Base-by-base conservation (phyloP, 2,113 vertebrate species). In the Numida meleagris region DNA sequence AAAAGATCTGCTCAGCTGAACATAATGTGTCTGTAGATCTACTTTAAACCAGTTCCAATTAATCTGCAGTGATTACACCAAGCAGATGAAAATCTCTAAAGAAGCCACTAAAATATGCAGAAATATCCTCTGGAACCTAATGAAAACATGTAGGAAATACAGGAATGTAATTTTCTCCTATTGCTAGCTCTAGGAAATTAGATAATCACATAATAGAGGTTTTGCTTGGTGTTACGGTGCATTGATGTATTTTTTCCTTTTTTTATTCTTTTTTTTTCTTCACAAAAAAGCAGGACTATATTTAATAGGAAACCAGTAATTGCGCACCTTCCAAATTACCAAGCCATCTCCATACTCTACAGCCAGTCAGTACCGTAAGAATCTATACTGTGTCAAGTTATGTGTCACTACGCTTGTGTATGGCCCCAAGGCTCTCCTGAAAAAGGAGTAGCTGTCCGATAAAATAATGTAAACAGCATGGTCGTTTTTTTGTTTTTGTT, bases 251-350 rank as follows among this genome's bases (percentile, higher is more conserved):
- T 36, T 59, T 34, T 59, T 4, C 20, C 12, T 14, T 59, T n/a
- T 17, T n/a, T 34, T 5, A 9, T 24, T 5, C 6, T 23, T 59
- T 23, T 6, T 23, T 59, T n/a, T 34, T 34, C 29, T 55, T 55
- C 53, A 55, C 53, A 9, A 23, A 81, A 65, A 82, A n/a, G 6
- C 2, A 93, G 46, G 59, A 79, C 89, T 95, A 97, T 89, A 88
- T 96, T 87, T 97, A 97, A 89, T 86, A 48, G 67, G 62, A 88
- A 11, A 86, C 53, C 61, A 89, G 51, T 68, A 92, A 93, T 68
- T 87, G 66, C 96, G 75, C 85, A 93, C 61, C 34, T 75, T 70
- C 27, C 9, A 89, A 66, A 67, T 92, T 89, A 68, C 36, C 65
- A 90, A 43, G 14, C 65, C 62, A 96, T 51, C 88, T 93, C 88